Conservation (phyloP, 2,113 vertebrate genomes). For the Poicephalus gulielmi region DNA sequence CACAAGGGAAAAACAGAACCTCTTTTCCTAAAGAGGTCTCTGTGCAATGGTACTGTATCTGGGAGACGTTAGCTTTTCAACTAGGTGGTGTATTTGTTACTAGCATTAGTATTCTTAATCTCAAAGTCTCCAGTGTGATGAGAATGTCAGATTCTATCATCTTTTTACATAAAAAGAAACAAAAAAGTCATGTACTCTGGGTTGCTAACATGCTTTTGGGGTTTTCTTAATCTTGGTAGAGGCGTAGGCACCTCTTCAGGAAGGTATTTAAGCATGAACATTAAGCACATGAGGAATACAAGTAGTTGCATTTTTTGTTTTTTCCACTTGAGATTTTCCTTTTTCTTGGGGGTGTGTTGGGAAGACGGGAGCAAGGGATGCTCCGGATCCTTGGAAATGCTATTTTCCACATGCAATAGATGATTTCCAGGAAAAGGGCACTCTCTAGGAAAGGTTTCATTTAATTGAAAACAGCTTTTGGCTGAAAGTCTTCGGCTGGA, state of each 20-base stretch:
- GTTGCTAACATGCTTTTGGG: slow-evolving; percentile 46
- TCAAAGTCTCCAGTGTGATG: slow-evolving; percentile 57
- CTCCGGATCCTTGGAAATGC: background rate
- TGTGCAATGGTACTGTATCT: slow-evolving; percentile 47
- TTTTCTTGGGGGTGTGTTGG: background rate
- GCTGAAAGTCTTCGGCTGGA: background rate
- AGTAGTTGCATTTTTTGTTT: background rate
- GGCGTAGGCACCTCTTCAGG: background rate
- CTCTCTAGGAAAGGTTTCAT: background rate
- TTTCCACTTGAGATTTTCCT: background rate
- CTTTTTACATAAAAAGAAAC: slow-evolving; percentile 47
- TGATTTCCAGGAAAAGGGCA: background rate
- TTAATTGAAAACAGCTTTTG: background rate
- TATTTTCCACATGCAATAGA: background rate
- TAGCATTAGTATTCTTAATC: slow-evolving; percentile 52
- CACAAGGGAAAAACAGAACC: background rate
- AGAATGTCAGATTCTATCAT: slow-evolving; percentile 37
- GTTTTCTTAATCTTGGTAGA: background rate
- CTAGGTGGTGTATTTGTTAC: slow-evolving; percentile 50
- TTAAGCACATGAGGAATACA: background rate
- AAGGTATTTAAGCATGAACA: slow-evolving; percentile 23
- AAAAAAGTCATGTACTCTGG: slow-evolving; percentile 27
- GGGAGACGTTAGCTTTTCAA: slow-evolving; percentile 55
- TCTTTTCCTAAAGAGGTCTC: background rate
- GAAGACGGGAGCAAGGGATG: background rate